These are phyloP conservation scores for Hirtodrosophila cameraria DNA, from an alignment of 2,888 invertebrate species.

Conservation along the genomic window DNA sequence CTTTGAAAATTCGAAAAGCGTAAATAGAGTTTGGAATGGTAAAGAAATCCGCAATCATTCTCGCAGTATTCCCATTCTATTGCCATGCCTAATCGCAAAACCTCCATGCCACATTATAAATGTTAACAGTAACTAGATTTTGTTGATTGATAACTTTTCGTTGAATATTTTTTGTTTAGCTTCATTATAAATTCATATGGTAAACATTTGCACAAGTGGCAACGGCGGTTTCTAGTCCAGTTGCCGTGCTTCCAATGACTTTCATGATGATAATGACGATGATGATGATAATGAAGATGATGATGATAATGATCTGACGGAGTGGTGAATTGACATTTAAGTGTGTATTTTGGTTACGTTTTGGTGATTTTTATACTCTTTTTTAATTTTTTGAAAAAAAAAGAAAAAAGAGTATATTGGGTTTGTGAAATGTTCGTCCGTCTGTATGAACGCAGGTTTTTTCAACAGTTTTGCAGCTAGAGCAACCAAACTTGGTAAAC, in stretches of 20 bases:
- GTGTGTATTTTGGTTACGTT: conserved; percentile 10
- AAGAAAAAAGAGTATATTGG: too few species aligned
- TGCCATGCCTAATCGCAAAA: too few species aligned
- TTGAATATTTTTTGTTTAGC: conserved; percentile 22
- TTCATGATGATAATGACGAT: conserved; percentile 13
- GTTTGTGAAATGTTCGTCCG: too few species aligned
- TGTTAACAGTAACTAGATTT: conserved; percentile 21
- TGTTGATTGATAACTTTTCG: neutral
- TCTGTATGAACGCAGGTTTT: too few species aligned
- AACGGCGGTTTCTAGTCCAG: conserved; percentile 37
- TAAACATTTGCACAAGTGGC: conserved; percentile 75
- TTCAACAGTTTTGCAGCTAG: too few species aligned
- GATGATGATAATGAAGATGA: conserved; percentile 12
- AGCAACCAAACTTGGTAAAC: too few species aligned
- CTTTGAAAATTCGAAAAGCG: too few species aligned
- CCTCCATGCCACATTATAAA: neutral
- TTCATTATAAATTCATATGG: conserved; percentile 72
- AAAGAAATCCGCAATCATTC: too few species aligned
- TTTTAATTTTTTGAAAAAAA: conserved; percentile 9
- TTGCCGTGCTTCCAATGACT: conserved; percentile 18
- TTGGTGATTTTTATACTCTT: conserved; percentile 24
- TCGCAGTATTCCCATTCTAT: too few species aligned
- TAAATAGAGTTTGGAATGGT: too few species aligned
- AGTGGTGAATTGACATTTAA: conserved; percentile 5
- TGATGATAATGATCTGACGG: conserved; percentile 9